Base-by-base conservation (phyloP, 1,140 invertebrate genomes). In the Halyomorpha halys region DNA sequence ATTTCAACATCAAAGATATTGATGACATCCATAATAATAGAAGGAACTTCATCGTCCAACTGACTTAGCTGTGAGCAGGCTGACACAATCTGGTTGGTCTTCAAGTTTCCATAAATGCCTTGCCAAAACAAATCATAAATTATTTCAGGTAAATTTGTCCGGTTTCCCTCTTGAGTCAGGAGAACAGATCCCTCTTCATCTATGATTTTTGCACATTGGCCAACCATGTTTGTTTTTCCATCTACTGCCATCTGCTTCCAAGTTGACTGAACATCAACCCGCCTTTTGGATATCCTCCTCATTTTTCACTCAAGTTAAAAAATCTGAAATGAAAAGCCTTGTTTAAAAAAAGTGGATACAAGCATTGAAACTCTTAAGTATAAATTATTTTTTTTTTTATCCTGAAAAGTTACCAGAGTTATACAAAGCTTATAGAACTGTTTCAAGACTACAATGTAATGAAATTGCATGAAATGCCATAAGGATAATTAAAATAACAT, bases 1-100 rank as follows among this genome's bases (percentile, higher is more conserved):
- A 85, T 85, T 77, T 91, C 87, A 45, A 84, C 83, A 78, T 94
- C 90, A 61, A 88, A 78, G 56, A 89, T 79, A 71, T 85, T 87
- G 60, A 90, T 81, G 60, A 90, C 81, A 74, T 92, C 90, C 64
- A 90, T 77, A 65, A 91, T 80, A 44, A 89, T 79, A 18, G 87
- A 85, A 56, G 86, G 82, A 72, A 90, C 81, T 70, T 89, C 86
- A 54, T 80, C 77, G 76, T 91, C 45, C 25, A 75, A 61, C 44
- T 74, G 72, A 16, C 64, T 62, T 0, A 76, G 44, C 9, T 70
- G 61, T 3, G 59, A 61, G n/a, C 75, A 59, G 11, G 70, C 64
- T 3, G 63, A 62, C 14, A 70, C 64, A 39, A 70, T 68, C 64
- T 71, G 65, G 15, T 74, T 74, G 27, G 70, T 70, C 51, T 70